These are phyloP conservation scores for Sitta carolinensis DNA, from an alignment of 2,797 vertebrate species.

Conservation along the genomic window DNA sequence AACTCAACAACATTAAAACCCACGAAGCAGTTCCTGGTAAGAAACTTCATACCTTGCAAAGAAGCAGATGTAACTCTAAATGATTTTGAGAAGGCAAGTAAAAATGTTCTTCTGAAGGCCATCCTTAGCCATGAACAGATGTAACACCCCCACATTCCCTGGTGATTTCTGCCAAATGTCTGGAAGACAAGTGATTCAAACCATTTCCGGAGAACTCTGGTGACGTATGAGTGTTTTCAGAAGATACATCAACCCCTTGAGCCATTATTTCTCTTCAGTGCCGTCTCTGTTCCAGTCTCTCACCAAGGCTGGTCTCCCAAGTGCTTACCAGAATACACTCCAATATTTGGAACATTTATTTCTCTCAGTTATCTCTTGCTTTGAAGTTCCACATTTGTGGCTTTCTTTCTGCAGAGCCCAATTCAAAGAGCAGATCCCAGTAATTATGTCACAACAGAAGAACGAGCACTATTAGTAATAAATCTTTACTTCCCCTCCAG, in stretches of 20 bases:
- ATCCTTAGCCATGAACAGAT: not conserved
- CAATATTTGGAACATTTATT: not conserved
- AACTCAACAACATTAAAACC: not conserved
- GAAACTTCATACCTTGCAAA: not conserved
- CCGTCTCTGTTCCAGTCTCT: not conserved
- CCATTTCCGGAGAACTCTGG: not conserved
- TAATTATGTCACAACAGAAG: not conserved
- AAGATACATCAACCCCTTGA: not conserved
- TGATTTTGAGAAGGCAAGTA: not conserved
- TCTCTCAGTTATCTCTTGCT: not conserved
- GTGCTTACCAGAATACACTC: not conserved
- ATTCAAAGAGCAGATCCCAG: not conserved
- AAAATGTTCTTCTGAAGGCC: not conserved
- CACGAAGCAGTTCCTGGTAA: not conserved
- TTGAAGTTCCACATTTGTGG: not conserved
- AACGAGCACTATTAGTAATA: not conserved
- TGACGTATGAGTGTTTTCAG: not conserved
- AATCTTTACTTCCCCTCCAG: not conserved
- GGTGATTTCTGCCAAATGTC: not conserved
- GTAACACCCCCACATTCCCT: not conserved
- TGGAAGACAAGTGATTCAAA: not conserved
- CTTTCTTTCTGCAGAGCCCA: not conserved
- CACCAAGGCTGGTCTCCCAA: not conserved
- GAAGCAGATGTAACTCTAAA: not conserved
- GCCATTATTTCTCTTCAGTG: not conserved